Evolutionary conservation across 2,888 invertebrate genomes (phyloP).

Genomic region (Rutpela maculata): DNA sequence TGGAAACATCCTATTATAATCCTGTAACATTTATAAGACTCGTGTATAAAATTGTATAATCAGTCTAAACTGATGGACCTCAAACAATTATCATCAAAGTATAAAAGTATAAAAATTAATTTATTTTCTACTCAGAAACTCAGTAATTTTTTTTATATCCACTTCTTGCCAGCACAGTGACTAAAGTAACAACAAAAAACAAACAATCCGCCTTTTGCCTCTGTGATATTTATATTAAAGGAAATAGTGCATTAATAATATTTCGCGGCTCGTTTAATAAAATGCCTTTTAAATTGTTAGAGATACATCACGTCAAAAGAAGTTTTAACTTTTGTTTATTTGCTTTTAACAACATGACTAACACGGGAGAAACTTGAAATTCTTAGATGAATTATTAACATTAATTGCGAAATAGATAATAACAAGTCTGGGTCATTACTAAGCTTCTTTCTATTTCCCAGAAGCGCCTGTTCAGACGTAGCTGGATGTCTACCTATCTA

Average conservation of each 20-base stretch:
- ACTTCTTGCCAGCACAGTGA: neutral
- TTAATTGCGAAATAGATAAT: slow-evolving; percentile 28
- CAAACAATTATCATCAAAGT: too few relatives aligned
- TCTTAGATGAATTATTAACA: slow-evolving; percentile 11
- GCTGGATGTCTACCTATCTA: slow-evolving; percentile 21
- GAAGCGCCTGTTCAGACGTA: slow-evolving; percentile 20
- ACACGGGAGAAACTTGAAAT: neutral
- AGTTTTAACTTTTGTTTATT: neutral
- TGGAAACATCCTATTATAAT: too few relatives aligned
- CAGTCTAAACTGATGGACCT: too few relatives aligned
- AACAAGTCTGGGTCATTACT: neutral
- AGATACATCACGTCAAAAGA: neutral
- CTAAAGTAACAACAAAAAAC: neutral
- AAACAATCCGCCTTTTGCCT: neutral
- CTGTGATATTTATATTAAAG: slow-evolving; percentile 5
- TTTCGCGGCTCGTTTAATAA: slow-evolving; percentile 16
- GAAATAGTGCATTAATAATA: slow-evolving; percentile 5
- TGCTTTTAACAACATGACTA: slow-evolving; percentile 19
- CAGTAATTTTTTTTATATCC: too few relatives aligned
- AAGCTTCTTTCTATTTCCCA: slow-evolving; percentile 18
- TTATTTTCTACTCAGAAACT: too few relatives aligned
- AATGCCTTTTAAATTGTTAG: slow-evolving; percentile 4
- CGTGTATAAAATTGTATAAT: too few relatives aligned
- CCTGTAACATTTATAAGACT: too few relatives aligned
- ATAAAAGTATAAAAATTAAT: too few relatives aligned